Conservation (phyloP, 2,888 invertebrate species). For the Apamea anceps region DNA sequence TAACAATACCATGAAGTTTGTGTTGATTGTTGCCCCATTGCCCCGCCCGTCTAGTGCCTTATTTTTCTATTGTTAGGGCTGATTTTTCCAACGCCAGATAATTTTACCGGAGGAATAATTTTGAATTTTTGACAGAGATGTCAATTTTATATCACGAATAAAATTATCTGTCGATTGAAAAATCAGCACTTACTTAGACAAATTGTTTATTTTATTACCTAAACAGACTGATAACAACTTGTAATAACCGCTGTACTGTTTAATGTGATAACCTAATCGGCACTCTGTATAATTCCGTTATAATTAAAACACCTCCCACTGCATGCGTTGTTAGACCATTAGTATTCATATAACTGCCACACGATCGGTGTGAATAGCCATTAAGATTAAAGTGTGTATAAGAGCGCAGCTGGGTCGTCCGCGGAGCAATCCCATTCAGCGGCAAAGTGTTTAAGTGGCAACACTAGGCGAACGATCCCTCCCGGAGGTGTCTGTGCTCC, state of each 20-base stretch:
- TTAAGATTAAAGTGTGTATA: constrained; percentile 71
- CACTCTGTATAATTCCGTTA: not conserved
- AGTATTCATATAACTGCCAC: constrained; percentile 52
- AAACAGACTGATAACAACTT: not conserved
- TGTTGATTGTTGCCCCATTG: not conserved
- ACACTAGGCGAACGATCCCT: constrained; percentile 63
- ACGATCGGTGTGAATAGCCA: constrained; percentile 66
- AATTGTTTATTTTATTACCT: not conserved
- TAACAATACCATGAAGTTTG: not conserved
- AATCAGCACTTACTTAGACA: not conserved
- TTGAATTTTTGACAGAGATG: too few relatives aligned
- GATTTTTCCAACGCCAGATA: too few relatives aligned
- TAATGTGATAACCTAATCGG: not conserved
- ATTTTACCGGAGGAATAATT: too few relatives aligned
- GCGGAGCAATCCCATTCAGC: constrained; percentile 72
- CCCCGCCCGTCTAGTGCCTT: not conserved
- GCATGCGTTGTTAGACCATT: constrained; percentile 27
- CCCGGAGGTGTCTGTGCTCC: constrained; percentile 24
- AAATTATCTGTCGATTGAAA: too few relatives aligned
- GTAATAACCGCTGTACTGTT: not conserved
- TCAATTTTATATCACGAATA: too few relatives aligned
- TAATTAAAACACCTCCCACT: not conserved
- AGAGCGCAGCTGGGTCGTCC: constrained; percentile 72
- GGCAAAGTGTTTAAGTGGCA: constrained; percentile 75
- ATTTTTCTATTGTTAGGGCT: not conserved